phyloP scores from a whole-genome alignment of 2,797 vertebrate genomes.

The Pogoniulus pusillus region DNA sequence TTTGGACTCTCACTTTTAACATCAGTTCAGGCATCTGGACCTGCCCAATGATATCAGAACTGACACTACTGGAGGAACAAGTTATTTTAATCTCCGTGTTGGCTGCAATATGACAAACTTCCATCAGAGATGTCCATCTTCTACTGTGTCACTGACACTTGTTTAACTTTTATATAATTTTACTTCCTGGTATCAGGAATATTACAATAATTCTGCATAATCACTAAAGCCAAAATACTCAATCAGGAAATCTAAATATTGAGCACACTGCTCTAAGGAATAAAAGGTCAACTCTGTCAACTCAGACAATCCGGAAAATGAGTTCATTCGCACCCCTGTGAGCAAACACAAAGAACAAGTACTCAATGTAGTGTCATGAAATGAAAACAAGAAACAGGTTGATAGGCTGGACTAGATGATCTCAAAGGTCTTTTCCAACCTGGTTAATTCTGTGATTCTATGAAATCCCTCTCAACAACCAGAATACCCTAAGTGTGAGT shows the following conservation, averaged over 20 bases:
- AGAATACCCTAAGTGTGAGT: rapidly evolving
- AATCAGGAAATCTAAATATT: neutral
- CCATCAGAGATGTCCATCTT: too few species aligned
- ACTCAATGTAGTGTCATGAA: neutral
- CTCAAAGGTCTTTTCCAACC: too few species aligned
- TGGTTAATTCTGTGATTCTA: too few species aligned
- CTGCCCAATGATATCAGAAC: neutral
- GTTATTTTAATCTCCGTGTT: too few species aligned
- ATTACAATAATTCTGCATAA: neutral
- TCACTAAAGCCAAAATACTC: neutral
- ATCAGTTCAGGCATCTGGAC: neutral
- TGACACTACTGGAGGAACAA: neutral
- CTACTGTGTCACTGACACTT: too few species aligned
- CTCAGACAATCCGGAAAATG: neutral
- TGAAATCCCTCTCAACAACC: neutral
- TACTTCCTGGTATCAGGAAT: neutral
- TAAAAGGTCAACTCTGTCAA: neutral
- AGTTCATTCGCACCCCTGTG: neutral
- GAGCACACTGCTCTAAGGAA: neutral
- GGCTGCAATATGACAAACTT: too few species aligned
- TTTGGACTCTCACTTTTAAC: neutral
- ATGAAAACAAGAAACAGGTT: neutral
- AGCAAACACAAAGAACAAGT: neutral
- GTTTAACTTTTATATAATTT: neutral
- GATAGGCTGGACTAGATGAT: too few species aligned